These are phyloP conservation scores for Seriola rivoliana DNA, from an alignment of 2,113 vertebrate species.

Conservation along the genomic window DNA sequence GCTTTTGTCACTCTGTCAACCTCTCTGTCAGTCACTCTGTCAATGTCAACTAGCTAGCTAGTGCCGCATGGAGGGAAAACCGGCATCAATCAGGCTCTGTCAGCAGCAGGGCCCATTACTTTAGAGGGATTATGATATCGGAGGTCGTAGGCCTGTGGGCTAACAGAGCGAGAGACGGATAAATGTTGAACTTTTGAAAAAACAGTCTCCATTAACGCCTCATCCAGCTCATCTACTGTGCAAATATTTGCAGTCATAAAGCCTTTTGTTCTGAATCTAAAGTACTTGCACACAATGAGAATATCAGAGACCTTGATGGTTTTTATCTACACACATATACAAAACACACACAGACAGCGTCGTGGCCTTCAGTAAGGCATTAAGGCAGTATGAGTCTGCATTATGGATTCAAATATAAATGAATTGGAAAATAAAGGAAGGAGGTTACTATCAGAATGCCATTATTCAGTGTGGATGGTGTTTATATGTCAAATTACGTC, in stretches of 20 bases:
- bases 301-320: slow-evolving; percentile 41
- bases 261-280: slow-evolving; percentile 46
- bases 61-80: slow-evolving; percentile 46
- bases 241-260: slow-evolving; percentile 68
- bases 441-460: slow-evolving; percentile 1
- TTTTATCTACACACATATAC: slow-evolving; percentile 25
- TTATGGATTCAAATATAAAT: slow-evolving; percentile 42
- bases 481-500: slow-evolving; percentile 50
- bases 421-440: slow-evolving; percentile 35
- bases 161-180: slow-evolving; percentile 53
- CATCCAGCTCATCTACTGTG: slow-evolving; percentile 62
- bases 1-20: slow-evolving; percentile 71
- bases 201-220: slow-evolving; percentile 55
- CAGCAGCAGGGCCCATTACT: slow-evolving; percentile 60
- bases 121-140: slow-evolving; percentile 65
- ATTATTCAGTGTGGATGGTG: slow-evolving; percentile 24
- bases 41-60: slow-evolving; percentile 61
- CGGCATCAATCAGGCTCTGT: slow-evolving; percentile 71
- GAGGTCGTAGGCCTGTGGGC: slow-evolving; percentile 37
- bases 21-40: slow-evolving; percentile 71
- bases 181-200: slow-evolving; percentile 62
- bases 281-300: slow-evolving; percentile 20
- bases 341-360: slow-evolving; percentile 24
- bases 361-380: slow-evolving; percentile 31
- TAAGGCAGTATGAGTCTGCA: slow-evolving; percentile 9